Base-by-base conservation (phyloP, 2,888 invertebrate genomes). In the Matsumyia berberina region DNA sequence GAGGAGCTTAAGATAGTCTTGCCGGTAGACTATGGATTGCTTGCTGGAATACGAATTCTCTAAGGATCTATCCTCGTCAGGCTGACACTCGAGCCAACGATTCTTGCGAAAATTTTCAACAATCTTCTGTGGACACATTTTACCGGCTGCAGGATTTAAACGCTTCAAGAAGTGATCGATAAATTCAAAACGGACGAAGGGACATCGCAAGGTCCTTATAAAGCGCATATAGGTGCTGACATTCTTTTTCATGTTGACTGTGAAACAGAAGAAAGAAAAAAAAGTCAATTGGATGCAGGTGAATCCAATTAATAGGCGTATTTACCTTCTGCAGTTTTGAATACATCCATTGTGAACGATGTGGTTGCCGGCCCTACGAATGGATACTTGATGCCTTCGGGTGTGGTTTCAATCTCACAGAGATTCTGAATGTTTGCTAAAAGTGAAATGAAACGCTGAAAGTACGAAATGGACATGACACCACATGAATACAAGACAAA, bases 371-470 rank as follows among this genome's bases (percentile, higher is more conserved):
- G 53, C 0, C 90, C 90, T 5, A 90, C 12, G 12, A 76, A 85
- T 0, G 91, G 91, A 87, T 89, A 91, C 5, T 87, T 87, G 0
- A 90, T 86, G 4, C 88, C 88, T 0, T 83, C 79, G 0, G 88
- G 87, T 2, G 82, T 87, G 31, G 88, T 88, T 72, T 89, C 87
- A 35, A 90, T 86, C 58, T 91, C 91, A 2, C 89, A 88, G 0
- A 90, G 88, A 60, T 90, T 90, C 64, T 89, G 90, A 0, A 89
- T 87, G n/a, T 90, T 90, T 79, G 90, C 88, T 3, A 90, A 35
- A 7, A 91, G 86, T 1, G 89, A 88, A 1, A 91, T 86, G 15
- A 88, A 89, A 2, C 91, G 90, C 91, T 91, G 33, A 0, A 82
- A 29, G 4, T n/a, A 8, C 29, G 7, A 53, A n/a, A 9, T 1